These are phyloP conservation scores for Malurus leucopterus DNA, from an alignment of 2,797 vertebrate genomes.

Conservation along the genomic window DNA sequence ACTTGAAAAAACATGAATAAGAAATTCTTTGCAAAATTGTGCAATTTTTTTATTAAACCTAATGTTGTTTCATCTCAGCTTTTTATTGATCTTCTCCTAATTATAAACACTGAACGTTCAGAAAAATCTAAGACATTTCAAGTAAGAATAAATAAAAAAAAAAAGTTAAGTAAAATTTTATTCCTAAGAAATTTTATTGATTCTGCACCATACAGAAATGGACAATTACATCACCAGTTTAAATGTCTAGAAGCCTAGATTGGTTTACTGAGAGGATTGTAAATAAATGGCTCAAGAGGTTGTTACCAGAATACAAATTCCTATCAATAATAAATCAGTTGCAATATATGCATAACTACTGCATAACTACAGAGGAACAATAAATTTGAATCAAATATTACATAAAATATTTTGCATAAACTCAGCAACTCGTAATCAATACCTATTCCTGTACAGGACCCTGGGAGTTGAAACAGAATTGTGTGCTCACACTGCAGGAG, in stretches of 20 bases:
- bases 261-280: background rate
- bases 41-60: background rate
- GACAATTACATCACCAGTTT: background rate
- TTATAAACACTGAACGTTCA: background rate
- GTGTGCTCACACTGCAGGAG: fast-evolving
- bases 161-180: background rate
- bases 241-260: background rate
- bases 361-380: background rate
- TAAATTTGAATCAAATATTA: background rate
- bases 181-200: background rate
- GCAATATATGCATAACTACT: background rate
- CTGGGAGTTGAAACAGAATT: background rate
- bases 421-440: background rate
- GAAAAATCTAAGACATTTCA: background rate
- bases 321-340: background rate
- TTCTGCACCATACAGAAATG: background rate
- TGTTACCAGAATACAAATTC: background rate
- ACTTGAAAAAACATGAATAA: background rate
- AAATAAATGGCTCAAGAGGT: background rate
- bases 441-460: background rate
- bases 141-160: background rate
- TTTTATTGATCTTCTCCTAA: background rate
- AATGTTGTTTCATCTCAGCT: background rate
- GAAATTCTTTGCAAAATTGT: background rate
- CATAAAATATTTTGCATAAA: background rate